Base-by-base conservation (phyloP, 92 coral and sea anemone species). In the Palythoa heliodiscus region DNA sequence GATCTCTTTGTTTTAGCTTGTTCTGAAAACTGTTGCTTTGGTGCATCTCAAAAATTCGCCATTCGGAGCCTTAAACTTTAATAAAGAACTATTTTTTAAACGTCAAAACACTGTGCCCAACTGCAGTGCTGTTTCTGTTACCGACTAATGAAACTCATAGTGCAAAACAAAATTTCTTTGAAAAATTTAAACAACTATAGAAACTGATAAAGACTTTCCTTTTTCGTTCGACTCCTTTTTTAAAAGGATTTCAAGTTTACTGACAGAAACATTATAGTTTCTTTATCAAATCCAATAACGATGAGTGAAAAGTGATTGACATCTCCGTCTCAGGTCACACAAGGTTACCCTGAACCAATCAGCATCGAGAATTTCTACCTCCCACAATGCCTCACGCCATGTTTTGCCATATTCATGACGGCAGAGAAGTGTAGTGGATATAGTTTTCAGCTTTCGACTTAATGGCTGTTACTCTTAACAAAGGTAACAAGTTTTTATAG, bases 341-440 rank as follows among this genome's bases (percentile, higher is more conserved):
- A 77, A 73, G 81, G 88, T 77, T 55, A 22, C 57, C 38, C 60
- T 52, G 66, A 86, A 82, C 92, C 89, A 89, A 89, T 89, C 87
- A 89, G 43, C 87, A 40, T 50, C 75, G n/a, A 57, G 85, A 13
- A 86, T 86, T 52, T n/a, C 61, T 39, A 68, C 61, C 87, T 89
- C 92, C 92, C 92, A 68, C 85, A 82, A 82, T 88, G 84, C 92
- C 53, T 48, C 61, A 72, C 78, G 87, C 40, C 82, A 87, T 55
- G 87, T 74, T 74, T 40, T 13, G 35, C 71, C 5, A 47, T 11
- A 63, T n/a, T 63, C 38, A 54, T 67, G 48, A 63, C 63, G 43
- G 47, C 43, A 37, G 5, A 43, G 50, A 43, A 43, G 9, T 43
- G 7, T 43, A 1, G 50, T 43, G 5, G 50, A 20, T 13, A 16